These are phyloP conservation scores for Tetragonula carbonaria DNA, from an alignment of 2,888 invertebrate species.

Conservation along the genomic window DNA sequence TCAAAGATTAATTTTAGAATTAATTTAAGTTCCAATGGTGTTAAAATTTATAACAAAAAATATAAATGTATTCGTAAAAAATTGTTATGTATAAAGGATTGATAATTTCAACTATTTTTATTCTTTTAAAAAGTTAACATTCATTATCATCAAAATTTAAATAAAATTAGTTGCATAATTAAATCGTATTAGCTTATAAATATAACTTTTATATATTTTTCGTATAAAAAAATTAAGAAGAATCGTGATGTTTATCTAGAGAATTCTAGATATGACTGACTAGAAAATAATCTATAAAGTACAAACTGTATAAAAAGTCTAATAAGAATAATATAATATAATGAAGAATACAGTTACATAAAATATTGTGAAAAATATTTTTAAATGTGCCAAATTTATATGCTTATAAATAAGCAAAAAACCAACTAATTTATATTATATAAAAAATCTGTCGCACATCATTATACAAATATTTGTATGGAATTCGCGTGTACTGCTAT, in stretches of 20 bases:
- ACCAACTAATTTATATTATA: conserved; percentile 15
- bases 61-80: conserved; percentile 32
- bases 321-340: conserved; percentile 12
- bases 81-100: conserved; percentile 16
- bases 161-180: conserved; percentile 16
- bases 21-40: conserved; percentile 33
- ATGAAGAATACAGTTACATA: conserved; percentile 5
- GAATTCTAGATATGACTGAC: conserved; percentile 41
- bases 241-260: conserved; percentile 14
- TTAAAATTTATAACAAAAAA: conserved; percentile 31
- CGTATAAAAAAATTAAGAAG: conserved; percentile 10
- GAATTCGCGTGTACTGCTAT: conserved; percentile 3
- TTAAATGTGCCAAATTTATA: conserved; percentile 44
- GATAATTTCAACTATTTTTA: conserved; percentile 34
- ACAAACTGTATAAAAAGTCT: conserved; percentile 36
- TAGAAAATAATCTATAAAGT: conserved; percentile 50
- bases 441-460: conserved; percentile 21
- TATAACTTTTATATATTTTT: conserved; percentile 33
- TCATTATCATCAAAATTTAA: conserved; percentile 17
- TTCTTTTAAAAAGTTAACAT: conserved; percentile 15
- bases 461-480: conserved; percentile 24
- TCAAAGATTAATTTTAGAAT: conserved; percentile 36
- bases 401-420: conserved; percentile 33
- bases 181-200: not conserved
- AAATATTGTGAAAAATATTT: conserved; percentile 26